Evolutionary conservation across 2,797 vertebrate species (phyloP).

Genomic region (Acipenser ruthenus): DNA sequence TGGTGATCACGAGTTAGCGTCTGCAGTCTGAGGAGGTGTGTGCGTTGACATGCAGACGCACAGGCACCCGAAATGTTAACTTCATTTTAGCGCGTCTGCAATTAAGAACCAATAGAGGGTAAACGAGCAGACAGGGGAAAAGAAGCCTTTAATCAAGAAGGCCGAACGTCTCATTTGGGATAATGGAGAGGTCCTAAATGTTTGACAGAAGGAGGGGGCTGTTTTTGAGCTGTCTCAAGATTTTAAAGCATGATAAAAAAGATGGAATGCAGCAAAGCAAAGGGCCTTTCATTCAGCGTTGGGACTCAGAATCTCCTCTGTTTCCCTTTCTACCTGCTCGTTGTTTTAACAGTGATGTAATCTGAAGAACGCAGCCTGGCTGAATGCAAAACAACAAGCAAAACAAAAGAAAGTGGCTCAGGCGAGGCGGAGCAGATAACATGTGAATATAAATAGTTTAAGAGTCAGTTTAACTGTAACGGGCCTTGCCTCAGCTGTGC

Average conservation of each 20-base stretch:
- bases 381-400: neutral
- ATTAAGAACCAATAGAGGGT: slow-evolving; percentile 53
- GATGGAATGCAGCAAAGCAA: slow-evolving; percentile 8
- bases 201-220: neutral
- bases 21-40: slow-evolving; percentile 27
- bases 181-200: slow-evolving; percentile 42
- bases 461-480: neutral
- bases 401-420: too few species aligned
- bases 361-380: slow-evolving; percentile 16
- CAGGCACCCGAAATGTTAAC: slow-evolving; percentile 69
- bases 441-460: too few species aligned
- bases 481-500: neutral
- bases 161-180: slow-evolving; percentile 52
- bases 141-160: slow-evolving; percentile 40
- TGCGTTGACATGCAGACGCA: slow-evolving; percentile 57
- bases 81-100: slow-evolving; percentile 62
- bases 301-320: neutral
- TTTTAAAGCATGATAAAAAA: neutral
- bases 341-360: slow-evolving; percentile 17
- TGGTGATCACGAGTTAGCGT: slow-evolving; percentile 23
- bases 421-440: too few species aligned
- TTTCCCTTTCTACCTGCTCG: neutral
- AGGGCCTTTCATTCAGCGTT: slow-evolving; percentile 13
- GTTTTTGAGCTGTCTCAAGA: neutral
- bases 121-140: slow-evolving; percentile 25